A percentile compares a stretch with the other conserved stretches of the same genome.
Evolutionary conservation across 2,113 vertebrate genomes (phyloP).

Genomic region (Aspiorhynchus laticeps): DNA sequence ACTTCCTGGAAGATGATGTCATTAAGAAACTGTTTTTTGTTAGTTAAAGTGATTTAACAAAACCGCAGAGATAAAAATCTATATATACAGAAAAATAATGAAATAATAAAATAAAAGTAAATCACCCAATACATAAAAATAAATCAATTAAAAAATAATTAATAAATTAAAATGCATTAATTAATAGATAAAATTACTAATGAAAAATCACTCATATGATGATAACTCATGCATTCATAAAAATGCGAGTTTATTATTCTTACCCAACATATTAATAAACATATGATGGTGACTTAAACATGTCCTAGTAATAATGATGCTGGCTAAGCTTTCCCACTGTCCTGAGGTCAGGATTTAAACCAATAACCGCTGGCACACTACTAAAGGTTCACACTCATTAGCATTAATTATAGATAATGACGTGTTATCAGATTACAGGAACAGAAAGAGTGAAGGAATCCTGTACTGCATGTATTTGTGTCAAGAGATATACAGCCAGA

Average conservation of each 20-base stretch:
- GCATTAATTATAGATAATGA: not conserved
- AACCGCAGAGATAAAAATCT: not conserved
- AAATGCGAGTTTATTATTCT: not conserved
- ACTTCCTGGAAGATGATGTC: constrained; percentile 1
- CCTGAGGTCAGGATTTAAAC: not conserved
- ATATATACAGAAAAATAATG: not conserved
- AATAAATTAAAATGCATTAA: not conserved
- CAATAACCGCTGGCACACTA: not conserved
- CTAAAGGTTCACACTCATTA: not conserved
- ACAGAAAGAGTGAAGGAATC: not conserved
- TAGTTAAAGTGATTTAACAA: not conserved
- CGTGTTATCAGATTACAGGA: not conserved
- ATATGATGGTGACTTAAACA: not conserved
- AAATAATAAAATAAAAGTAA: not conserved
- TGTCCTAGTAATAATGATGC: not conserved
- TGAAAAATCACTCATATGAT: too few species aligned
- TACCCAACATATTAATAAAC: not conserved
- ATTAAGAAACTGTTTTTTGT: not conserved
- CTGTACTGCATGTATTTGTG: not conserved
- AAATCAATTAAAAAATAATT: too few species aligned
- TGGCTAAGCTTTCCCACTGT: not conserved
- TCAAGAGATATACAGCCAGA: not conserved
- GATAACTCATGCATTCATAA: too few species aligned
- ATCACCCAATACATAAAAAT: too few species aligned
- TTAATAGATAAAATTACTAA: too few species aligned